Base-by-base conservation (phyloP, 2,113 vertebrate genomes). In the Melanerpes formicivorus region DNA sequence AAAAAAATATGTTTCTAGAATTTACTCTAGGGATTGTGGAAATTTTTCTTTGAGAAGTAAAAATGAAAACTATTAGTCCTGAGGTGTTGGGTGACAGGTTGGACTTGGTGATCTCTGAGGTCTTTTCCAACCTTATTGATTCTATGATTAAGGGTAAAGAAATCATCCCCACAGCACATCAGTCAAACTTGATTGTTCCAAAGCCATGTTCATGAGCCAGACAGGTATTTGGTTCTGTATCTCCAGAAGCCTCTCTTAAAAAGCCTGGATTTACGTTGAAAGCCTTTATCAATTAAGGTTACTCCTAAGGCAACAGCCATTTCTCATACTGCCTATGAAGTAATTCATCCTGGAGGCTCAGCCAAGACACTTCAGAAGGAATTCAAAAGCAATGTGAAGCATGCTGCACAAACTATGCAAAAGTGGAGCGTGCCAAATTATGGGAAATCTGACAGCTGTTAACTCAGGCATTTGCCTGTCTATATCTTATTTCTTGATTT, bases 391-490 rank as follows among this genome's bases (percentile, higher is more conserved):
- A 50, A 70, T 8, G 26, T 73, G 69, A 80, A 80, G 84, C 65
- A 67, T 12, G 58, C 50, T 50, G 27, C 48, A 93, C 62, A 91
- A 95, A 70, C 64, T 55, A 87, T 18, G 79, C 56, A 63, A 73
- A 75, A 81, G 3, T 9, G 5, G 23, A 76, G 64, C 30, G 50
- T 76, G 67, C 2, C 69, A 77, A 55, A 73, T 65, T 32, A 69
- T 21, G 19, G 75, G 75, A 80, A 93, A 87, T 91, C 34, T 93
- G 82, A 73, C 59, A 88, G 72, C 64, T 90, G 44, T 54, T 85
- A 65, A 69, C 44, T 29, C 29, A 12, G 50, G n/a, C 90, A 85
- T 85, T 90, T 73, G 64, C n/a, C 67, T 63, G 59, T 44, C 46
- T 76, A 5, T 48, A 90, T 65, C 55, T 87, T 59, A 63, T 79